phyloP scores from a whole-genome alignment of 2,888 invertebrate genomes.

The Drosophila incognita region DNA sequence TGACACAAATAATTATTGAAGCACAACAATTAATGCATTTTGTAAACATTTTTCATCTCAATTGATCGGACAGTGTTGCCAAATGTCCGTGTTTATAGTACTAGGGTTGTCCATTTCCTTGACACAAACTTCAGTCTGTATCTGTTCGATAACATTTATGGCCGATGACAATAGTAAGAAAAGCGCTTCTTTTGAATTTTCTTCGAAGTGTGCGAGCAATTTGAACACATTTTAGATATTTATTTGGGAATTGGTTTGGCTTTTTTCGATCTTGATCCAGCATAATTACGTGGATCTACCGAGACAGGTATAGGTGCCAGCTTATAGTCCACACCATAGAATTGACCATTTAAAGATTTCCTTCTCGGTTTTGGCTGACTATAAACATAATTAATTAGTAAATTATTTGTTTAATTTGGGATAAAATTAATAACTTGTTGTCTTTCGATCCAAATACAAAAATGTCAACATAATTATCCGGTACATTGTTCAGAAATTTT shows the following conservation, averaged over 20 bases:
- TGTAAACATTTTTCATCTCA: conserved; percentile 77
- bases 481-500: conserved; percentile 58
- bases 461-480: conserved; percentile 39
- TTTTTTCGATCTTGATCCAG: conserved; percentile 2
- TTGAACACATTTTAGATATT: background rate
- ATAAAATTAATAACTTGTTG: conserved; percentile 37
- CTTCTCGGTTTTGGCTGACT: conserved; percentile 63
- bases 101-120: conserved; percentile 29
- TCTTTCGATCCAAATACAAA: conserved; percentile 16
- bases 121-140: conserved; percentile 35
- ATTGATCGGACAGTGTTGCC: conserved; percentile 58
- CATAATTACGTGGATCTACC: conserved; percentile 49
- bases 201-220: background rate
- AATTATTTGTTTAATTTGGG: background rate
- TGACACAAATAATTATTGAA: conserved; percentile 59
- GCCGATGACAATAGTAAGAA: conserved; percentile 15
- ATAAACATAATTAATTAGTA: background rate
- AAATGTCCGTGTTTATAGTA: background rate
- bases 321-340: conserved; percentile 74
- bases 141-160: conserved; percentile 42
- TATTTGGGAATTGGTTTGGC: background rate
- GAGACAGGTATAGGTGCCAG: conserved; percentile 71
- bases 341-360: conserved; percentile 73
- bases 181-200: conserved; percentile 4
- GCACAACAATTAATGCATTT: conserved; percentile 70